A percentile compares a stretch with the other conserved stretches of the same genome.
These are phyloP conservation scores for Gymnocephalus cernua DNA, from an alignment of 2,113 vertebrate species.

Conservation along the genomic window DNA sequence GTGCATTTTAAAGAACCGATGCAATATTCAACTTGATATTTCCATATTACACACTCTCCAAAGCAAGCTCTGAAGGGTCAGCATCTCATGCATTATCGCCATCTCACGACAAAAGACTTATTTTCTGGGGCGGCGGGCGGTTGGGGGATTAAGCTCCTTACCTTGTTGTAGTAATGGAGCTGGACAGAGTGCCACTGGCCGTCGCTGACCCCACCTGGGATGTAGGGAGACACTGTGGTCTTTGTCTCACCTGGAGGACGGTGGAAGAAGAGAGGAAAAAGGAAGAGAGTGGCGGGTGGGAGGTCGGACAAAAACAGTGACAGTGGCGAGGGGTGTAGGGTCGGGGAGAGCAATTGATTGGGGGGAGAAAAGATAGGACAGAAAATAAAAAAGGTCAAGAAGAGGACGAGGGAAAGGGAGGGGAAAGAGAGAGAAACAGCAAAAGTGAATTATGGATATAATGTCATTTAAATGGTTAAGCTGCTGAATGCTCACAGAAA, in stretches of 20 bases:
- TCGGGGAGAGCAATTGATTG: background rate
- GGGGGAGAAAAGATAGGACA: background rate
- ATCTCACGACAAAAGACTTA: background rate
- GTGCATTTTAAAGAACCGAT: background rate
- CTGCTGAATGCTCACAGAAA: background rate
- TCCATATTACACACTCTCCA: background rate
- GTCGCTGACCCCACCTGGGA: slow-evolving; percentile 92
- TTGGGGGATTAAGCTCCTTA: slow-evolving; percentile 72
- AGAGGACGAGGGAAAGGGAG: background rate
- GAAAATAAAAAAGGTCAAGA: background rate
- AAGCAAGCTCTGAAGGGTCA: background rate
- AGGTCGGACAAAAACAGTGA: background rate
- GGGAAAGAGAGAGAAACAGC: background rate
- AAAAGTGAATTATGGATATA: background rate
- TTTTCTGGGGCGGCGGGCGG: background rate
- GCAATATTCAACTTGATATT: background rate
- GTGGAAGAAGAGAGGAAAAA: background rate
- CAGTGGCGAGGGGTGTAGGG: too few species aligned
- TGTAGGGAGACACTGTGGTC: slow-evolving; percentile 90
- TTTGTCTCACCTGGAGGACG: slow-evolving; percentile 89
- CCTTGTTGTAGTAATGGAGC: slow-evolving; percentile 98
- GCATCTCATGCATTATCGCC: background rate
- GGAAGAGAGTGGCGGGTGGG: background rate
- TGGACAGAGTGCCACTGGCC: slow-evolving; percentile 96
- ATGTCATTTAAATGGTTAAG: background rate